Evolutionary conservation across 2,888 invertebrate genomes (phyloP).

Genomic region (Zele albiditarsus): DNA sequence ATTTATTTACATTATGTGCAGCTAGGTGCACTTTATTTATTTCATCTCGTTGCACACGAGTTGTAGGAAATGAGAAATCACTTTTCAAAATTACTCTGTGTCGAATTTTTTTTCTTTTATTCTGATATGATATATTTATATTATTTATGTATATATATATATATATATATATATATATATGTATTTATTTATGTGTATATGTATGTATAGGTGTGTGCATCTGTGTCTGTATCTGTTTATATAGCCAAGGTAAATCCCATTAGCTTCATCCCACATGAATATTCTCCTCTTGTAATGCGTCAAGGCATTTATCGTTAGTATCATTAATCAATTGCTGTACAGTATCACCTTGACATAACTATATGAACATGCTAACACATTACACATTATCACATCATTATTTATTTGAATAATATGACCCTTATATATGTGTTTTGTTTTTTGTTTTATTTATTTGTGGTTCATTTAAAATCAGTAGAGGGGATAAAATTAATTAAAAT

Average conservation of each 20-base stretch:
- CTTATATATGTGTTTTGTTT: too few species aligned
- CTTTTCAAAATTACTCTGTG: too few species aligned
- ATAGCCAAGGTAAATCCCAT: background rate
- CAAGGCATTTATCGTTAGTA: slow-evolving; percentile 2
- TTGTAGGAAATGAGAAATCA: too few species aligned
- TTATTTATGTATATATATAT: too few species aligned
- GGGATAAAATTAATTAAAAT: too few species aligned
- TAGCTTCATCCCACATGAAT: slow-evolving; percentile 10
- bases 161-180: too few species aligned
- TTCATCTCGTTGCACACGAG: too few species aligned
- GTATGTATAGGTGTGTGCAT: background rate
- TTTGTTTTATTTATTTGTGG: background rate
- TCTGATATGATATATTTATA: too few species aligned
- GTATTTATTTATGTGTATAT: too few species aligned
- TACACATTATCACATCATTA: background rate
- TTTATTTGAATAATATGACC: background rate
- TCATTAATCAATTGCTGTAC: background rate
- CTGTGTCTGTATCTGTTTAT: background rate
- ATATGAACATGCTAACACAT: background rate
- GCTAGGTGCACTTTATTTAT: too few species aligned
- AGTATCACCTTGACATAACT: background rate
- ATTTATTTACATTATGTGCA: too few species aligned
- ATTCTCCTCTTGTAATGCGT: slow-evolving; percentile 3
- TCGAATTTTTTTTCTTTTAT: too few species aligned
- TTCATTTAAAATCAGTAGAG: background rate